Conservation (phyloP, 23 tunicate genomes). For the Styela plicata region DNA sequence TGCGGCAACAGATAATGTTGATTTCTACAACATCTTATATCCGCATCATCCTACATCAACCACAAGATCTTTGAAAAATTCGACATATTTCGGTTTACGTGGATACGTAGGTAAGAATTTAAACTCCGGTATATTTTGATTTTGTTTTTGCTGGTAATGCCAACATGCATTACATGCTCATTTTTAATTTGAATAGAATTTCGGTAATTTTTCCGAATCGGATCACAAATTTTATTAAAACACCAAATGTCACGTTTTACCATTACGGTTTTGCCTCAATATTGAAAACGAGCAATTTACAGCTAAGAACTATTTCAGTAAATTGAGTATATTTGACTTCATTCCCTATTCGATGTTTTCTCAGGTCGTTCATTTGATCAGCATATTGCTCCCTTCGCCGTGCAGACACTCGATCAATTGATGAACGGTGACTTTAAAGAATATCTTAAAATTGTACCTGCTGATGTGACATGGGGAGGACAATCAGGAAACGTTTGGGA, state of each 20-base stretch:
- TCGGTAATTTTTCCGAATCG: too few relatives aligned
- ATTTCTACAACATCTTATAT: conserved; percentile 87
- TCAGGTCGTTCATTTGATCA: conserved; percentile 23
- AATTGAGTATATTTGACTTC: too few relatives aligned
- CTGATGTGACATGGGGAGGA: conserved; percentile 80
- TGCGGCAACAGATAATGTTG: conserved; percentile 64
- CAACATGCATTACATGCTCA: too few relatives aligned
- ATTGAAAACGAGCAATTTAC: too few relatives aligned
- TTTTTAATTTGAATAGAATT: too few relatives aligned
- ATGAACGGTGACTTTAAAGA: conserved; percentile 84
- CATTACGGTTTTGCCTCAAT: too few relatives aligned
- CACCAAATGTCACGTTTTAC: too few relatives aligned
- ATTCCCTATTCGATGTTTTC: too few relatives aligned
- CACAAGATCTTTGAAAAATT: neutral
- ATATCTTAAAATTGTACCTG: conserved; percentile 63
- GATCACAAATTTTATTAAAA: too few relatives aligned
- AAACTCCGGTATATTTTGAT: too few relatives aligned
- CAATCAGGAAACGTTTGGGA: conserved; percentile 75
- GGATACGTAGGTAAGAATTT: conserved; percentile 12
- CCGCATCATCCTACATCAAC: conserved; percentile 67
- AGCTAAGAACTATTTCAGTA: too few relatives aligned
- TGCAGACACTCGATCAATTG: conserved; percentile 56
- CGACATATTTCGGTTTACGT: neutral
- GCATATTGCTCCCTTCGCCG: conserved; percentile 55
- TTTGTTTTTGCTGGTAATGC: too few relatives aligned